A percentile compares a stretch with the other conserved stretches of the same genome.
Evolutionary conservation across 2,888 invertebrate genomes (phyloP).

Genomic region (Eristalinus aeneus): DNA sequence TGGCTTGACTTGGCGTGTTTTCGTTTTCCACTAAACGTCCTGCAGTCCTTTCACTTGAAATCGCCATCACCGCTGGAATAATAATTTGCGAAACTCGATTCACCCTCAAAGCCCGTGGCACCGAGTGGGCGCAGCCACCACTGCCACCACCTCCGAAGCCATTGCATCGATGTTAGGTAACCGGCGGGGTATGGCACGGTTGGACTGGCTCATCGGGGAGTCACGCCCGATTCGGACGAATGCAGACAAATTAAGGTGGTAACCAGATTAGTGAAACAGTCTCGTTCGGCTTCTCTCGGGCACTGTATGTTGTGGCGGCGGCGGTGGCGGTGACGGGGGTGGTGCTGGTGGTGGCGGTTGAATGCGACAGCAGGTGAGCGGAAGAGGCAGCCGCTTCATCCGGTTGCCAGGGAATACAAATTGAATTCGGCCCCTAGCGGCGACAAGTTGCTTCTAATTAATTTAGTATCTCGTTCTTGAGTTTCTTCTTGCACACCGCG

Average conservation of each 20-base stretch:
- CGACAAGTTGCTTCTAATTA: constrained; percentile 42
- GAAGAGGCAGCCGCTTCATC: constrained; percentile 20
- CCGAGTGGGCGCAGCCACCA: background rate
- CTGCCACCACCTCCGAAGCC: background rate
- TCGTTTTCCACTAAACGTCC: background rate
- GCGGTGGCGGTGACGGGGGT: background rate
- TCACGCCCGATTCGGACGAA: constrained; percentile 2
- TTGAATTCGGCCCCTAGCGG: constrained; percentile 45
- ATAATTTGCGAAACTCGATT: background rate
- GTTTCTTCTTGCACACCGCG: background rate
- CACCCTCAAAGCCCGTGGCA: background rate
- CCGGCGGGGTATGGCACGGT: background rate
- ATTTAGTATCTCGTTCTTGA: constrained; percentile 42
- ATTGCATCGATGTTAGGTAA: background rate
- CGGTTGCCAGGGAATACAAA: constrained; percentile 29
- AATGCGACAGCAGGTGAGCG: constrained; percentile 23
- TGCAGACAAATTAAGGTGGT: constrained; percentile 46
- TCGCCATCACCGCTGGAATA: background rate
- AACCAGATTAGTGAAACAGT: constrained; percentile 25
- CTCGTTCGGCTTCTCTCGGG: constrained; percentile 5
- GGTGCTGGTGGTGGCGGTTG: background rate
- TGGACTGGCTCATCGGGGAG: background rate
- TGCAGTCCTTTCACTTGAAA: background rate
- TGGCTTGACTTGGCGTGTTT: background rate
- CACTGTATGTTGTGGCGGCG: background rate